Conservation (phyloP, 2,797 vertebrate species). For the Fundulus diaphanus region DNA sequence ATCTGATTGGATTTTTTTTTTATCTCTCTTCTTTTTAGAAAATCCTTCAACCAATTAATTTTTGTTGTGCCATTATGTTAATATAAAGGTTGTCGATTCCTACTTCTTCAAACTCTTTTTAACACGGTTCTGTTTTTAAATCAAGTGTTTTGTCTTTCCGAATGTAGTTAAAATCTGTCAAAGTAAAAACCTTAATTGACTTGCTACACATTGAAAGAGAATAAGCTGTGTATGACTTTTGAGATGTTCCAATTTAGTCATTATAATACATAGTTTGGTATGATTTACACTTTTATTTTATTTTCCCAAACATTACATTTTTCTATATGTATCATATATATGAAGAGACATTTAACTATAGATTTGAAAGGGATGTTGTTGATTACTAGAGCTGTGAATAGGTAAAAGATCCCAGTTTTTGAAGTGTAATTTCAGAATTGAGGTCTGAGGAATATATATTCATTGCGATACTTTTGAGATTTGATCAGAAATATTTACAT, state of each 20-base stretch:
- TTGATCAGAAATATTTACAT: too few species aligned
- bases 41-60: too few species aligned
- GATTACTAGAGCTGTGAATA: background rate
- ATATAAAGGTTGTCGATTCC: background rate
- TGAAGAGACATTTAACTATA: background rate
- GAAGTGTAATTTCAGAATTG: background rate
- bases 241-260: background rate
- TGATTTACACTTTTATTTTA: background rate
- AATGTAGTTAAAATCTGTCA: background rate
- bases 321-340: background rate
- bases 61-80: background rate
- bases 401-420: background rate
- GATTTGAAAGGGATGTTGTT: background rate
- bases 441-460: background rate
- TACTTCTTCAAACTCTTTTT: background rate
- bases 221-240: background rate
- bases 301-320: too few species aligned
- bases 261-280: background rate
- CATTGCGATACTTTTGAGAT: too few species aligned
- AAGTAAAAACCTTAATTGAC: background rate
- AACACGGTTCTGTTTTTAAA: too few species aligned
- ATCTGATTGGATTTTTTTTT: too few species aligned
- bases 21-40: too few species aligned
- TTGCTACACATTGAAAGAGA: background rate
- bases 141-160: background rate